Conservation (phyloP, 2,797 vertebrate species). For the Xenops minutus region DNA sequence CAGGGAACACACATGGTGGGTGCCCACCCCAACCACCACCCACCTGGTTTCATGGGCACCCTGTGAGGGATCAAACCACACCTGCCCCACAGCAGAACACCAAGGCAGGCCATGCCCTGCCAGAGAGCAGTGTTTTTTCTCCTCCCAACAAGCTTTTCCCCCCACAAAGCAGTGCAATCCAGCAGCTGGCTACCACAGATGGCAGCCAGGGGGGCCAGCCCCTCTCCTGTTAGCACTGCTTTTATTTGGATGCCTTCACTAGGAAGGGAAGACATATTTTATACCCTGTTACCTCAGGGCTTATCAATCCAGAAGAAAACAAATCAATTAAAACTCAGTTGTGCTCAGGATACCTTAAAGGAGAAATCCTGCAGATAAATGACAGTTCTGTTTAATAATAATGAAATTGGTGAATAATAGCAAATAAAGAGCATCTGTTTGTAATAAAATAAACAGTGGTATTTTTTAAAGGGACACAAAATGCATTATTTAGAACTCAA, state of each 20-base stretch:
- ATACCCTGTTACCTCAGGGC: background rate
- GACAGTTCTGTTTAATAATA: background rate
- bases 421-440: background rate
- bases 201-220: background rate
- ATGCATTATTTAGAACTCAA: background rate
- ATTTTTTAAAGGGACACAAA: background rate
- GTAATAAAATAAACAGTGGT: accelerated
- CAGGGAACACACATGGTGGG: background rate
- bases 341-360: background rate
- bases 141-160: background rate
- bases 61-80: background rate
- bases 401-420: background rate
- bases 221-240: background rate
- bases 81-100: background rate
- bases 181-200: constrained; percentile 40
- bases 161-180: background rate
- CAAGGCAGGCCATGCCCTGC: background rate
- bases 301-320: constrained; percentile 19
- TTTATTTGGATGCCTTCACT: background rate
- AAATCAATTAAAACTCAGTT: background rate
- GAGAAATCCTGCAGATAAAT: background rate
- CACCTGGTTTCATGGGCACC: too few species aligned
- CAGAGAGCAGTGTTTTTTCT: background rate
- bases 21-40: too few species aligned
- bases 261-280: background rate